Conservation (phyloP, 1,140 invertebrate genomes). For the Plodia interpunctella region DNA sequence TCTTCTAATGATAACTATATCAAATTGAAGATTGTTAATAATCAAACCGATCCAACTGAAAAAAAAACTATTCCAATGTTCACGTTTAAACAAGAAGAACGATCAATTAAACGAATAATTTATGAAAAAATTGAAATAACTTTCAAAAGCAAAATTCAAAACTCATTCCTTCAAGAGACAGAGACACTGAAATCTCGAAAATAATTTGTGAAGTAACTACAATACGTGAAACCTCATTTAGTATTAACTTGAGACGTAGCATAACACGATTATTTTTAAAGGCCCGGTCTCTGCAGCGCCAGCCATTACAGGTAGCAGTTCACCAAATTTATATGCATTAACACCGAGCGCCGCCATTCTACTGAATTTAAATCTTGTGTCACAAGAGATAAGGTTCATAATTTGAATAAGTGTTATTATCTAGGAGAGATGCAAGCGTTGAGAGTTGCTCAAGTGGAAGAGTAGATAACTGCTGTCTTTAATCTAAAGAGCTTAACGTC, state of each 20-base stretch:
- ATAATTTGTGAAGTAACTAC: neutral
- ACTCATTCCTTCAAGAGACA: neutral
- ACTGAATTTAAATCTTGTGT: constrained; percentile 27
- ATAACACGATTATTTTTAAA: constrained; percentile 44
- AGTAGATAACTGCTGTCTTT: constrained; percentile 58
- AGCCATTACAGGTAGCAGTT: constrained; percentile 52
- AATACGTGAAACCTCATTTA: constrained; percentile 2
- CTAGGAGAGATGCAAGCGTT: constrained; percentile 29
- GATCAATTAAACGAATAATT: neutral
- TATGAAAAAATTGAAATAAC: neutral
- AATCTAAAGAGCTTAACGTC: constrained; percentile 65
- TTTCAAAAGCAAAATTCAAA: neutral
- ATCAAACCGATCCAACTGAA: no score
- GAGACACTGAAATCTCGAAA: neutral
- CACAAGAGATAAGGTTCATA: constrained; percentile 37
- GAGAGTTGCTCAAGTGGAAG: constrained; percentile 55
- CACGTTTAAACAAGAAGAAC: no score
- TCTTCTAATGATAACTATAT: no score
- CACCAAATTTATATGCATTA: constrained; percentile 65
- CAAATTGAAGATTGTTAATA: no score
- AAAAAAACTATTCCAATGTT: no score
- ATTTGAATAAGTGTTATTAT: constrained; percentile 29
- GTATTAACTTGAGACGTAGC: neutral
- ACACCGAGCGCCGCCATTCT: constrained; percentile 21
- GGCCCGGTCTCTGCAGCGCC: constrained; percentile 41